Percentiles rank a stretch among this genome's conserved stretches.
phyloP scores from a whole-genome alignment of 2,113 vertebrate species.

The Prunella fulvescens region DNA sequence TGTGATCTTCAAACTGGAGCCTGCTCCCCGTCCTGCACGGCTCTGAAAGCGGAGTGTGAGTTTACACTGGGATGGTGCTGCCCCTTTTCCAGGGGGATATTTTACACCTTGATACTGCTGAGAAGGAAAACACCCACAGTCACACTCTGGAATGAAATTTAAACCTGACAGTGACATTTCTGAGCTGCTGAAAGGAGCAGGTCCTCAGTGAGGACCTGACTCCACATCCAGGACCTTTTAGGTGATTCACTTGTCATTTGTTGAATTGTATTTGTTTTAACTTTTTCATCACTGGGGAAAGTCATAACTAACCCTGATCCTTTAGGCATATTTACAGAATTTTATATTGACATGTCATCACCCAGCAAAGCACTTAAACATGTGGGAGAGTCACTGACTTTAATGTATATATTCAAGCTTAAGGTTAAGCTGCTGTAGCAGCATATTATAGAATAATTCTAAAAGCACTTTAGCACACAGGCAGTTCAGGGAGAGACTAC shows the following conservation, averaged over 20 bases:
- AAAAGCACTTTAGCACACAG: background rate
- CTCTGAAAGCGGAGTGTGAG: background rate
- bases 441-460: background rate
- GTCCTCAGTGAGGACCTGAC: background rate
- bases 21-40: background rate
- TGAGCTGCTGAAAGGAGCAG: background rate
- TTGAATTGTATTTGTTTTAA: background rate
- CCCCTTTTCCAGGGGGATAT: background rate
- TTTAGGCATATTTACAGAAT: background rate
- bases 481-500: background rate
- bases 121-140: background rate
- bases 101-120: background rate
- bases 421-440: conserved; percentile 11
- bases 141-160: background rate
- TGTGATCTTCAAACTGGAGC: conserved; percentile 48
- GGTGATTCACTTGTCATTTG: background rate
- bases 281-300: conserved; percentile 14
- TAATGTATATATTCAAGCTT: background rate
- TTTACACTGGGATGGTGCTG: background rate
- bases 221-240: background rate
- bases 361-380: background rate
- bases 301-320: background rate
- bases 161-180: background rate
- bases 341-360: background rate
- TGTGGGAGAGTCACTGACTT: background rate